A percentile compares a stretch with the other conserved stretches of the same genome.
These are phyloP conservation scores for Cochlearius cochlearius DNA, from an alignment of 2,113 vertebrate genomes.

Conservation along the genomic window DNA sequence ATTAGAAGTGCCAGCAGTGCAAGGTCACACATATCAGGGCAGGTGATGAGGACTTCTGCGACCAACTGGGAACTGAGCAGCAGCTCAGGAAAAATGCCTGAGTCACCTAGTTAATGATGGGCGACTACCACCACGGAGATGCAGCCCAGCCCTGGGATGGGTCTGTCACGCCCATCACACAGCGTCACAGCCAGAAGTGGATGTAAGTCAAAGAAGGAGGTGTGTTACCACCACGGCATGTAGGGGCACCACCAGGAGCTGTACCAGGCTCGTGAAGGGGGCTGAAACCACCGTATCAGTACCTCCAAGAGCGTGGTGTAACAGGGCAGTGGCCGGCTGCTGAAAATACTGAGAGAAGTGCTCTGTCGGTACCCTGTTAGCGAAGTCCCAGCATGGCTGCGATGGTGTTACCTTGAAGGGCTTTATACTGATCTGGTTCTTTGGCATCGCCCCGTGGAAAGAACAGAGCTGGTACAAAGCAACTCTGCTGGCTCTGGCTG, in stretches of 20 bases:
- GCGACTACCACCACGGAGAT: conserved; percentile 7
- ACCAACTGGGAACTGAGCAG: background rate
- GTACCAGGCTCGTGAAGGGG: background rate
- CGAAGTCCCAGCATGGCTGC: background rate
- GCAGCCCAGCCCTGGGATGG: background rate
- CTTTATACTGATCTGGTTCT: background rate
- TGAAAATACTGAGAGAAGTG: background rate
- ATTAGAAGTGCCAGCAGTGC: background rate
- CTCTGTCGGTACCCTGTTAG: background rate
- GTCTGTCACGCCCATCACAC: background rate
- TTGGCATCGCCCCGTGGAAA: background rate
- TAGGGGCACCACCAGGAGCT: background rate
- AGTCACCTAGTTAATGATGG: conserved; percentile 25
- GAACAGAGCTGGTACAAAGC: background rate
- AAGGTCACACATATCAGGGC: background rate
- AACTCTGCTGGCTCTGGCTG: background rate
- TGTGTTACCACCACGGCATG: fast-evolving
- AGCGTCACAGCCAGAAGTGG: background rate
- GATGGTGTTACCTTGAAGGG: background rate
- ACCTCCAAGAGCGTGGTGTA: background rate
- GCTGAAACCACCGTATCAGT: background rate
- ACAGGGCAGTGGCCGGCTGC: background rate
- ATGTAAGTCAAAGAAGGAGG: background rate
- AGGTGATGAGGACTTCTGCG: background rate
- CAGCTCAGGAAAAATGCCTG: background rate